phyloP scores from a whole-genome alignment of 23 tunicate species.

The Trididemnum nubilum region DNA sequence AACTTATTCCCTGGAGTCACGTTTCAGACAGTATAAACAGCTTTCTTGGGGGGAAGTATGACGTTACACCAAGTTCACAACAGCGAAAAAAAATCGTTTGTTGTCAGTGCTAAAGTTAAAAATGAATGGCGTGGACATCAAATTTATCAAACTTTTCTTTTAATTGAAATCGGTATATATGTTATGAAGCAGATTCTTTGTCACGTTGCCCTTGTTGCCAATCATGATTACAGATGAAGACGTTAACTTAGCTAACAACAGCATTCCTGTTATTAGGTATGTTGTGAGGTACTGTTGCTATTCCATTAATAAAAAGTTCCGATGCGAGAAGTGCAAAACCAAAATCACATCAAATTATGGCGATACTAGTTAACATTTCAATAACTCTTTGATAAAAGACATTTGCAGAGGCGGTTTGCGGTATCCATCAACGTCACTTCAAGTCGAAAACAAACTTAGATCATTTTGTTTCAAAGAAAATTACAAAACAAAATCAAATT shows the following conservation, averaged over 20 bases:
- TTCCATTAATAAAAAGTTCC: conserved; percentile 19
- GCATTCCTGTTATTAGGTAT: conserved; percentile 12
- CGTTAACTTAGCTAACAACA: background rate
- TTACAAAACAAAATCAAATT: no score
- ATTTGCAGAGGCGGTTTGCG: conserved; percentile 1
- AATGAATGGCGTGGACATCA: background rate
- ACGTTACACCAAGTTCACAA: conserved; percentile 17
- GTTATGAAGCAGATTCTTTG: no score
- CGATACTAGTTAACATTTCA: background rate
- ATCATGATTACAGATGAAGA: background rate
- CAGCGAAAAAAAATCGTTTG: conserved; percentile 16
- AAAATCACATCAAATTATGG: background rate
- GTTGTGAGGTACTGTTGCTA: conserved; percentile 27
- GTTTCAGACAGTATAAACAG: no score
- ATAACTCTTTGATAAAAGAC: conserved; percentile 9
- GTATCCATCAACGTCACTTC: no score
- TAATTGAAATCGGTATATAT: background rate
- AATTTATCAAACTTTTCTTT: background rate
- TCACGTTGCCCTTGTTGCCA: background rate
- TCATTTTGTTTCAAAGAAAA: no score
- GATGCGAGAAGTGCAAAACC: conserved; percentile 4
- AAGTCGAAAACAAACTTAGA: no score
- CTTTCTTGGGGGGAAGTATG: no score
- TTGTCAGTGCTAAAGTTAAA: background rate
- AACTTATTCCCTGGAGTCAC: no score